A percentile compares a stretch with the other conserved stretches of the same genome.
Evolutionary conservation across 2,888 invertebrate genomes (phyloP).

Genomic region (Temnothorax rugatulus): DNA sequence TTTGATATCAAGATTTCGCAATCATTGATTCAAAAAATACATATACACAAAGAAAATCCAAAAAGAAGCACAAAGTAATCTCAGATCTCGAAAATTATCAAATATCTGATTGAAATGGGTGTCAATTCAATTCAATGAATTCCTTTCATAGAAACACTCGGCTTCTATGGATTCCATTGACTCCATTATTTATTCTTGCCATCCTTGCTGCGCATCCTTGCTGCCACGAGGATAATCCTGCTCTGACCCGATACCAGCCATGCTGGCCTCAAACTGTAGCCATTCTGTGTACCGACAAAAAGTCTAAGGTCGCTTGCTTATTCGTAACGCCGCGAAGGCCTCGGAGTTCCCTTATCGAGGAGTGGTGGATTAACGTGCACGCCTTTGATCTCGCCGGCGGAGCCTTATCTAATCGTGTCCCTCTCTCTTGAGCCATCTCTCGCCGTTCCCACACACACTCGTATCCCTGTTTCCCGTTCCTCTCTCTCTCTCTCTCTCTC

Average conservation of each 20-base stretch:
- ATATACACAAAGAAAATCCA: background rate
- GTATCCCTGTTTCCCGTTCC: slow-evolving; percentile 51
- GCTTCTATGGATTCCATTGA: background rate
- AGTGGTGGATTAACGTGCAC: slow-evolving; percentile 85
- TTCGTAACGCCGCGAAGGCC: slow-evolving; percentile 80
- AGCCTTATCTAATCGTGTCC: slow-evolving; percentile 85
- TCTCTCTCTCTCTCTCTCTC: slow-evolving; percentile 68
- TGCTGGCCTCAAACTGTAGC: slow-evolving; percentile 63
- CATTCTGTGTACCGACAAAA: slow-evolving; percentile 65
- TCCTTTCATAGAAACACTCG: background rate
- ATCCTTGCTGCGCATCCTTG: slow-evolving; percentile 22
- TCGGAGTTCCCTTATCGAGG: slow-evolving; percentile 84
- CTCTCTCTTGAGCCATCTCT: slow-evolving; percentile 64
- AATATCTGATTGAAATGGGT: background rate
- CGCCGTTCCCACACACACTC: slow-evolving; percentile 61
- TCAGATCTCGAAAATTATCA: background rate
- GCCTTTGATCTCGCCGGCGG: slow-evolving; percentile 85
- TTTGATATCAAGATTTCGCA: background rate
- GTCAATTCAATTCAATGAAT: background rate
- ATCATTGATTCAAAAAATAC: background rate
- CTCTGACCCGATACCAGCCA: slow-evolving; percentile 65
- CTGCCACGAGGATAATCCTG: slow-evolving; percentile 37
- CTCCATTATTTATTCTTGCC: slow-evolving; percentile 5
- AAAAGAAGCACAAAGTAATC: background rate
- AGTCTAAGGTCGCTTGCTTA: slow-evolving; percentile 77